Conservation (phyloP, 35 echinoderm and acorn worm genomes). For the Ophiothrix spiculata region DNA sequence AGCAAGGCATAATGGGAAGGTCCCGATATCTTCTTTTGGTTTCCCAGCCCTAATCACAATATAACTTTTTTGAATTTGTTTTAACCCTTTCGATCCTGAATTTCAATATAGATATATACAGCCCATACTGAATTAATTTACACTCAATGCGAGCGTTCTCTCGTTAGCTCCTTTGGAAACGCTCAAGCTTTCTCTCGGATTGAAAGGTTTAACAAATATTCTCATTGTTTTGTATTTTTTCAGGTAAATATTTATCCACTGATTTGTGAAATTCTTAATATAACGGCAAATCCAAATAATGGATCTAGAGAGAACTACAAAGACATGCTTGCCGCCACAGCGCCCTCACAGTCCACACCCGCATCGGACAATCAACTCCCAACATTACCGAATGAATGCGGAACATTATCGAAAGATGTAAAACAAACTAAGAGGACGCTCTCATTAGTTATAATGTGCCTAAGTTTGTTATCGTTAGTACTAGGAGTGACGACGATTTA, state of each 20-base stretch:
- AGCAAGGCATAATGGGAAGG: no score
- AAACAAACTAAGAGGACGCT: neutral
- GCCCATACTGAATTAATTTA: no score
- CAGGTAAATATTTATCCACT: slow-evolving; percentile 72
- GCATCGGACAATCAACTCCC: neutral
- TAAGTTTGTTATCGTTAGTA: neutral
- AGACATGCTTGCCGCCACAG: slow-evolving; percentile 14
- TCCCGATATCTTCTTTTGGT: no score
- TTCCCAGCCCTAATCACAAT: no score
- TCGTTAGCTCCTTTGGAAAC: no score
- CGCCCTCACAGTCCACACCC: neutral
- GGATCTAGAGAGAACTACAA: slow-evolving; percentile 42
- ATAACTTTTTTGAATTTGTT: no score
- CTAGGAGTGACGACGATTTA: neutral
- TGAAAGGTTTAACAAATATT: no score
- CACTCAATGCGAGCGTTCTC: no score
- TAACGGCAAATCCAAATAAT: slow-evolving; percentile 64
- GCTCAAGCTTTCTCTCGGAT: no score
- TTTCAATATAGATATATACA: no score
- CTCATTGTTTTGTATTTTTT: neutral
- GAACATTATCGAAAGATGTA: neutral
- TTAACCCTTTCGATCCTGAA: no score
- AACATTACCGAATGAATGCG: neutral
- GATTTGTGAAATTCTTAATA: slow-evolving; percentile 63
- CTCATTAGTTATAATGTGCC: neutral